Base-by-base conservation (phyloP, 2,797 vertebrate species). In the Falco berigora region DNA sequence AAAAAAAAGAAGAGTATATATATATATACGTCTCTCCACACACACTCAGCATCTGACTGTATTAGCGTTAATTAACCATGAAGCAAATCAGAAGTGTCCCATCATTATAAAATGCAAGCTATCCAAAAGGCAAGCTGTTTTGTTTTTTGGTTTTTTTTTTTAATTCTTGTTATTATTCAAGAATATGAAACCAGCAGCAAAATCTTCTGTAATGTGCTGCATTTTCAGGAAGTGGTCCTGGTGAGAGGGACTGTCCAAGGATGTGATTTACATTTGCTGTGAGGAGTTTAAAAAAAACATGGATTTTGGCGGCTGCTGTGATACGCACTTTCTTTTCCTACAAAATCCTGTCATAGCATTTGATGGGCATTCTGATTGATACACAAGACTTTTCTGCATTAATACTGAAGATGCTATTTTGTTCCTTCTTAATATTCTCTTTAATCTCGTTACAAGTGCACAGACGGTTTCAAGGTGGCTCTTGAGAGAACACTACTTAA, bases 161-260 rank as follows among this genome's bases (percentile, higher is more conserved):
- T 53, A 14, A 14, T 17, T 52, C 5, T 79, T 73, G 62, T 88
- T 93, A 10, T 86, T 96, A 79, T 69, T 96, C 88, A 84, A 95
- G 90, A 95, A 81, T 74, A 95, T 81, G 94, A 97, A 97, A 94
- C 67, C 93, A 89, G 94, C 94, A 97, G 97, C 97, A 97, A 64
- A 97, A 91, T 96, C 95, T 97, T 97, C 94, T 96, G 96, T 97
- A 96, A 97, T 89, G 95, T 97, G 94, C 97, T 97, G 96, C 96
- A 73, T 96, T 98, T 98, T 97, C 97, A 96, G 95, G 95, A 97
- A 89, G 30, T 46, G 93, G 96, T 97, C 98, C 96, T 93, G 92
- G 67, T 91, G 90, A 89, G 85, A 95, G 77, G 91, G 93, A 53
- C 94, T 81, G 66, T 81, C 86, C 78, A 52, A 82, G 86, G 85